Conservation (phyloP, 2,888 invertebrate genomes). For the Ochlodes sylvanus region DNA sequence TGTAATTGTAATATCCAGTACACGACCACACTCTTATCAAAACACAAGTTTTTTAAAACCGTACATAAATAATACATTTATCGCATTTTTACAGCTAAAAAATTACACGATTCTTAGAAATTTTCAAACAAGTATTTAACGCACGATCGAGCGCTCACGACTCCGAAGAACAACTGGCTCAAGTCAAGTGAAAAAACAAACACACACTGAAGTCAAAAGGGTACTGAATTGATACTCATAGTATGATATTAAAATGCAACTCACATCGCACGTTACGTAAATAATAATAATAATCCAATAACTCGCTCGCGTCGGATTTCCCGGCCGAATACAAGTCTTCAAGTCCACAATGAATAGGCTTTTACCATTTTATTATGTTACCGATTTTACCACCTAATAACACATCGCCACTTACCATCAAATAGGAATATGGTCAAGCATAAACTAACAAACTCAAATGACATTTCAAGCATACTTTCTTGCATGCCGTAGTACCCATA, state of each 20-base stretch:
- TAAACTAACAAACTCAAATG: too few relatives aligned
- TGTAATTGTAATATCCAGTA: not conserved
- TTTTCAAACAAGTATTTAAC: slow-evolving; percentile 40
- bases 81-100: not conserved
- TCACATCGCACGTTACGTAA: slow-evolving; percentile 7
- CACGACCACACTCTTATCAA: not conserved
- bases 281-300: too few relatives aligned
- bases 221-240: slow-evolving; percentile 9
- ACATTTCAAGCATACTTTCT: not conserved
- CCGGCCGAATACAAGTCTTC: too few relatives aligned
- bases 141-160: slow-evolving; percentile 64
- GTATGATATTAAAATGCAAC: slow-evolving; percentile 11
- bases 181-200: slow-evolving; percentile 46
- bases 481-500: not conserved
- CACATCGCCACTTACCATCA: too few relatives aligned
- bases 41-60: not conserved
- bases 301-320: too few relatives aligned
- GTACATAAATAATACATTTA: not conserved
- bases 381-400: too few relatives aligned
- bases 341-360: too few relatives aligned
- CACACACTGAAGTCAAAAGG: slow-evolving; percentile 32
- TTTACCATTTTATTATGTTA: too few relatives aligned
- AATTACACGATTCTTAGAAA: not conserved
- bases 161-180: slow-evolving; percentile 57
- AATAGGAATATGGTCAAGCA: too few relatives aligned